Evolutionary conservation across 2,888 invertebrate species (phyloP), one percentile per base, ranked within the genome.

Genomic region (Eurois occulta): DNA sequence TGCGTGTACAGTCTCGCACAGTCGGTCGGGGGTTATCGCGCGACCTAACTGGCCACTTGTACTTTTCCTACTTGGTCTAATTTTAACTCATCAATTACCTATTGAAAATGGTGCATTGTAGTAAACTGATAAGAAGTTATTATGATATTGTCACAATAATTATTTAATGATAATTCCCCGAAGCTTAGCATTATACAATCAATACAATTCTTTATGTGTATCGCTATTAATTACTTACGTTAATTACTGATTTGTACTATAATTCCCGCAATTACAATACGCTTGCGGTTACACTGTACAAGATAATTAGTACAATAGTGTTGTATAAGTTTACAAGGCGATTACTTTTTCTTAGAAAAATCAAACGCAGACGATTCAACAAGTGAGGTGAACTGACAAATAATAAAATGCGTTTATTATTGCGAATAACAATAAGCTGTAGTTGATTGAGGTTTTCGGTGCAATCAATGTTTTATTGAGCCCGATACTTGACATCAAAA

Each of bases 11-110:
- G 52, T 72, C 69, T 75, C 65, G 60, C 81, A 80, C 85, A 83
- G 81, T 72, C 60, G 86, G 92, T 94, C 93, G 91, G 80, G 94
- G 95, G 92, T 94, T 95, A 95, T 95, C 95, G 77, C 52, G 66
- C 84, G 88, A 89, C 88, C 90, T 87, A 87, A 89, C 90, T 87
- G 88, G 82, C 80, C 88, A 87, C 87, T 88, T 82, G 95, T 95
- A 95, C 92, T 95, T 95, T 95, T 95, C 95, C 95, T 93, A 92
- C 92, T 93, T 92, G 93, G 89, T 94, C 94, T 94, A 94, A 94
- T 92, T 94, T 93, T 92, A 94, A 92, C 87, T 87, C 87, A 90
- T 89, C 89, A 87, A 90, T 90, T 88, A n/a, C n/a, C n/a, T n/a
- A 86, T 89, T 88, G 73, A 85, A 87, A 83, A 84, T 81, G 77